These are phyloP conservation scores for Psix sp. DNA, from an alignment of 1,140 invertebrate species.

Conservation along the genomic window DNA sequence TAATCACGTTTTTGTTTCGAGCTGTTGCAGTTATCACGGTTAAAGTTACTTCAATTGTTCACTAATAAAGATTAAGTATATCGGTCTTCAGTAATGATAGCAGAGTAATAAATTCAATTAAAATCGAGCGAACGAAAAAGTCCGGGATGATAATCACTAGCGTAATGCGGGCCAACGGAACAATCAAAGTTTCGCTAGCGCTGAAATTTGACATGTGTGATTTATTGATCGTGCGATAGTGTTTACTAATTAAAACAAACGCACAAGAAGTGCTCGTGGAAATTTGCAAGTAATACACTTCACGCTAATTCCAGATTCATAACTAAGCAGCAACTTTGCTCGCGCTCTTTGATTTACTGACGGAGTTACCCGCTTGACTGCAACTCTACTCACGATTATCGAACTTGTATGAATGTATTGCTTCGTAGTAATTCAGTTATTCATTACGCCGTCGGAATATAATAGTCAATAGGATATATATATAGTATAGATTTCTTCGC, in stretches of 20 bases:
- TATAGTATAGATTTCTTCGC: too few species aligned
- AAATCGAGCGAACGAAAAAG: constrained; percentile 15
- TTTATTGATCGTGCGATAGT: constrained; percentile 47
- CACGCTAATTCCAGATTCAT: constrained; percentile 48
- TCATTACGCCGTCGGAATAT: constrained; percentile 23
- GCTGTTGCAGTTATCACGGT: constrained; percentile 15
- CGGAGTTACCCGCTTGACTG: constrained; percentile 37
- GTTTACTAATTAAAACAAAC: constrained; percentile 57
- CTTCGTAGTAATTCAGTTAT: constrained; percentile 44
- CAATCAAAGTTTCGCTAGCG: constrained; percentile 22
- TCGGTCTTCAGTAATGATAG: background rate
- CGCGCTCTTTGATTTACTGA: constrained; percentile 52
- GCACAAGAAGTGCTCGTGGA: constrained; percentile 33
- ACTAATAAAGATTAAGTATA: constrained; percentile 37
- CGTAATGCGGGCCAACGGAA: constrained; percentile 5
- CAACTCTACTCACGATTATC: constrained; percentile 46
- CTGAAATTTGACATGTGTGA: constrained; percentile 30
- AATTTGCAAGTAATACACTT: constrained; percentile 58
- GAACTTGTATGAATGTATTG: constrained; percentile 49
- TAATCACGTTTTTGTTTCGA: background rate
- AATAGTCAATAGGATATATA: constrained; percentile 26
- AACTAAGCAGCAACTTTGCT: constrained; percentile 45
- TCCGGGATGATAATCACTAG: constrained; percentile 4
- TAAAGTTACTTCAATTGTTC: constrained; percentile 25
- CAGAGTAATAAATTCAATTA: constrained; percentile 15